Conservation (phyloP, 1,140 invertebrate genomes). For the Tetramorium simillimum region DNA sequence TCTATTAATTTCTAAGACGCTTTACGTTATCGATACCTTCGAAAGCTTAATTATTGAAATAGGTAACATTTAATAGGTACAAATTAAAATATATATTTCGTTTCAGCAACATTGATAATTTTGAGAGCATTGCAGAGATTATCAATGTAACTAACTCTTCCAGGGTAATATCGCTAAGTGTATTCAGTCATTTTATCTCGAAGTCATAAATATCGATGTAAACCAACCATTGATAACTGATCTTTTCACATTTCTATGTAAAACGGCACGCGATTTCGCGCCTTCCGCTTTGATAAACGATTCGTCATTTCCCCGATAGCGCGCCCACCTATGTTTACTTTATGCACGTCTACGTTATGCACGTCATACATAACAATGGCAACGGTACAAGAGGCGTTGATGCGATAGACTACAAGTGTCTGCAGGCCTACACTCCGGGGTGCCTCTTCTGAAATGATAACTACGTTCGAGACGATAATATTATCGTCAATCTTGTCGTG, state of each 20-base stretch:
- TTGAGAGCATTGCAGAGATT: background rate
- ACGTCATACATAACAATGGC: constrained; percentile 32
- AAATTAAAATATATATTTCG: background rate
- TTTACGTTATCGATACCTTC: background rate
- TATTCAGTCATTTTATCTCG: background rate
- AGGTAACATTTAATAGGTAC: background rate
- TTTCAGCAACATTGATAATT: background rate
- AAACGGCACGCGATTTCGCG: background rate
- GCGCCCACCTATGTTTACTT: constrained; percentile 20
- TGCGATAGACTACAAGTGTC: constrained; percentile 19
- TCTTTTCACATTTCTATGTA: background rate
- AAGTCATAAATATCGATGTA: background rate
- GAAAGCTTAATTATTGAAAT: background rate
- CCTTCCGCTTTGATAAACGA: constrained; percentile 37
- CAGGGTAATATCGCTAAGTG: no score
- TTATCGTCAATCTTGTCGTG: constrained; percentile 61
- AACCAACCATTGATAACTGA: background rate
- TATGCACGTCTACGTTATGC: constrained; percentile 5
- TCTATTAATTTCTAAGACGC: background rate
- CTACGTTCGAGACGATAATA: constrained; percentile 36
- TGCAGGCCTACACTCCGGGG: background rate
- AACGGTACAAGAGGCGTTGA: background rate
- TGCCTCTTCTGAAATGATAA: constrained; percentile 8
- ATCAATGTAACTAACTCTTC: background rate
- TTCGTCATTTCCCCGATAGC: constrained; percentile 21